Base-by-base conservation (phyloP, 2,113 vertebrate species). In the Conger conger region DNA sequence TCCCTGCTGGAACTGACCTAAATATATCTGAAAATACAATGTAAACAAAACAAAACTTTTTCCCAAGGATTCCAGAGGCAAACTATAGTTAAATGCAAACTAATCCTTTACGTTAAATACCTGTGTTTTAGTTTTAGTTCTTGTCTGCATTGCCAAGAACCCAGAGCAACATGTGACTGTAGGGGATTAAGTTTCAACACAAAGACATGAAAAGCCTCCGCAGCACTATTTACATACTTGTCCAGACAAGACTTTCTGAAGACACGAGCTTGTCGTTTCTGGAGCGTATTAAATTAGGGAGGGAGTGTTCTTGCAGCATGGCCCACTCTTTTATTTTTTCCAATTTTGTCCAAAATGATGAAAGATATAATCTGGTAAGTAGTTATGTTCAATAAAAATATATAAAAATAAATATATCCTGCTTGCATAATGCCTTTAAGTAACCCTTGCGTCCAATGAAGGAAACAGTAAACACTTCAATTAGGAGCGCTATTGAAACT, bases 181-280 rank as follows among this genome's bases (percentile, higher is more conserved):
- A 33, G 9, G 68, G n/a, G 68, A 73, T 73, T 73, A 73, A 13
- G 68, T n/a, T 9, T 73, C 68, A 33, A 73, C 68, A 73, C 30
- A 73, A 73, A 73, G 27, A 73, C 68, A n/a, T 33, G 68, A 30
- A 33, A 73, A 73, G 27, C 68, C 68, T 33, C 68, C 27, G 3
- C n/a, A 73, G 68, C 68, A 73, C 33, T 33, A 73, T 73, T 73
- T 73, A 73, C 68, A 73, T 2, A 60, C 82, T 76, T 83, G 82
- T 83, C 73, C 17, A 30, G 63, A 83, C 82, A 68, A 27, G 82
- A 68, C 37, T 76, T 45, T 83, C 38, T 40, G n/a, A 37, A 83
- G 60, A 82, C 68, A 76, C 63, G 7, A 73, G 68, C 68, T n/a
- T 11, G 23, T 13, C 27, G n/a, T 4, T 13, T 73, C 68, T 73